Evolutionary conservation across 30 jellyfish, hydroid and myxozoan species (phyloP).

Genomic region (Morbakka virulenta): DNA sequence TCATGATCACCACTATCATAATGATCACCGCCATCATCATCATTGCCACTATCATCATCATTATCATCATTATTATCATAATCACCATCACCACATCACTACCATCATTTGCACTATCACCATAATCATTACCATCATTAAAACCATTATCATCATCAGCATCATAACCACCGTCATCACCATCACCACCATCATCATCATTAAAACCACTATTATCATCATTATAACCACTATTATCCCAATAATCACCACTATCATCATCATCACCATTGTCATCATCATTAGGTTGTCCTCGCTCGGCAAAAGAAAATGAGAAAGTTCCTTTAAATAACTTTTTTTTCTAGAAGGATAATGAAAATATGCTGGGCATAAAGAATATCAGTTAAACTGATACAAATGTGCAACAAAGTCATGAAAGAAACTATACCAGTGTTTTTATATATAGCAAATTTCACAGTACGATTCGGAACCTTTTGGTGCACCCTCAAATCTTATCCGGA

Average conservation of each 20-base stretch:
- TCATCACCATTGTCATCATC: background rate
- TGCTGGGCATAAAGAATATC: no score
- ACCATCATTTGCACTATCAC: background rate
- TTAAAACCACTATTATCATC: background rate
- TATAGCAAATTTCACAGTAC: no score
- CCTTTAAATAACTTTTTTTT: no score
- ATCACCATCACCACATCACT: background rate
- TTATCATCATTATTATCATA: background rate
- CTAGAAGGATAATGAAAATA: no score
- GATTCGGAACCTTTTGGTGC: no score
- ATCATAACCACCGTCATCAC: background rate
- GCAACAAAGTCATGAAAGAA: no score
- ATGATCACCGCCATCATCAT: background rate
- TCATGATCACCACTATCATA: no score
- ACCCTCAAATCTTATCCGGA: no score
- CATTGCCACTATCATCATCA: background rate
- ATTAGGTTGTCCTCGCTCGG: background rate
- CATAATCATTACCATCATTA: background rate
- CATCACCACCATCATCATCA: background rate
- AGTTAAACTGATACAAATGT: no score
- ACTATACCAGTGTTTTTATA: no score
- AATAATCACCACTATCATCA: background rate
- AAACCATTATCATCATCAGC: background rate
- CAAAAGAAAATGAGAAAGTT: no score
- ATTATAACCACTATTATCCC: background rate